Conservation (phyloP, 1,140 invertebrate genomes). For the Drosophila tristis region DNA sequence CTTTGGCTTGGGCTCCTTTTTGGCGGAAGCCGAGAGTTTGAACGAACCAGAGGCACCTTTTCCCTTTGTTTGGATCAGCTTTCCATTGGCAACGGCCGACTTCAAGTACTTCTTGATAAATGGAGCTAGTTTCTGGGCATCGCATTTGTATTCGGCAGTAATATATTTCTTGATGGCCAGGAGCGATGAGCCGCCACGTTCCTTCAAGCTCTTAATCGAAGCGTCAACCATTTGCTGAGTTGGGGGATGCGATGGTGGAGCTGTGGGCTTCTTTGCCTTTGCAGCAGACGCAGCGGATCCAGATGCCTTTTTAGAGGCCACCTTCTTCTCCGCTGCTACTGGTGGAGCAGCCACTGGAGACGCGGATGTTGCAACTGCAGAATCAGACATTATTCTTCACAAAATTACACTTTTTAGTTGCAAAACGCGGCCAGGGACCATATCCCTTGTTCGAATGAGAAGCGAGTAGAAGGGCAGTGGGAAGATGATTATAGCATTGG, state of each 20-base stretch:
- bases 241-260: slow-evolving; percentile 86
- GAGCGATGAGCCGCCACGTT: slow-evolving; percentile 86
- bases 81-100: slow-evolving; percentile 85
- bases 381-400: too few species aligned
- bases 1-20: slow-evolving; percentile 57
- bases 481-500: too few species aligned
- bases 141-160: slow-evolving; percentile 85
- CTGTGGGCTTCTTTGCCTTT: not conserved
- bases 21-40: slow-evolving; percentile 84
- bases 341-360: slow-evolving; percentile 37
- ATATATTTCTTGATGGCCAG: slow-evolving; percentile 89
- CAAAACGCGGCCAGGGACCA: too few species aligned
- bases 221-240: slow-evolving; percentile 88
- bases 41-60: slow-evolving; percentile 87
- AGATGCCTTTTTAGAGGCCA: slow-evolving; percentile 25
- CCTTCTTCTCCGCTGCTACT: slow-evolving; percentile 31
- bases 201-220: slow-evolving; percentile 86
- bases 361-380: slow-evolving; percentile 32
- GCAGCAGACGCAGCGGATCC: not conserved
- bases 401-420: too few species aligned
- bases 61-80: slow-evolving; percentile 87
- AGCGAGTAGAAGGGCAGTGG: too few species aligned
- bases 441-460: too few species aligned
- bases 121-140: slow-evolving; percentile 86
- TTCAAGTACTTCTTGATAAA: slow-evolving; percentile 88